These are phyloP conservation scores for Mayetiola destructor DNA, from an alignment of 2,888 invertebrate genomes.

Conservation along the genomic window DNA sequence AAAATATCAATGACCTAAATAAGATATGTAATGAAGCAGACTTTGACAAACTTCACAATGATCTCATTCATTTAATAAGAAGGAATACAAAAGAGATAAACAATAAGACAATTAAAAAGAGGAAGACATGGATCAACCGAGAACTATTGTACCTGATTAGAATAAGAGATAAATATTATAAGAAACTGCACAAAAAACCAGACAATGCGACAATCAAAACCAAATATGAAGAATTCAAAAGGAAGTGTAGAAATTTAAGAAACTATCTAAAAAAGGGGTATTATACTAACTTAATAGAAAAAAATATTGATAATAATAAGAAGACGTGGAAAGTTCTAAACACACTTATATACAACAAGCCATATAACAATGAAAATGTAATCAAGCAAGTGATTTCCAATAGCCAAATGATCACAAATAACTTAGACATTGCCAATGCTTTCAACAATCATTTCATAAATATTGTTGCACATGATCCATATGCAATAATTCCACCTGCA, in stretches of 20 bases:
- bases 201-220: background rate
- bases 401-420: background rate
- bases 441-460: too few relatives aligned
- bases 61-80: background rate
- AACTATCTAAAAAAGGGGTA: background rate
- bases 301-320: background rate
- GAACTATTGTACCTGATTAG: background rate
- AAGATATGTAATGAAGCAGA: background rate
- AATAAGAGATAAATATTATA: background rate
- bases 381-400: background rate
- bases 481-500: too few relatives aligned
- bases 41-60: background rate
- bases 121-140: background rate
- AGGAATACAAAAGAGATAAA: background rate
- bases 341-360: background rate
- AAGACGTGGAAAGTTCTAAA: background rate
- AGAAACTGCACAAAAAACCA: background rate
- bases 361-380: background rate
- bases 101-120: background rate
- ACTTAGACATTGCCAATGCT: too few relatives aligned
- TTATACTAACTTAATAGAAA: background rate
- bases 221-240: background rate
- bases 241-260: background rate
- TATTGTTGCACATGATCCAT: too few relatives aligned
- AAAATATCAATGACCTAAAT: background rate